A percentile compares a stretch with the other conserved stretches of the same genome.
Conservation (phyloP, 2,888 invertebrate genomes). For the Ypsolopha sequella region DNA sequence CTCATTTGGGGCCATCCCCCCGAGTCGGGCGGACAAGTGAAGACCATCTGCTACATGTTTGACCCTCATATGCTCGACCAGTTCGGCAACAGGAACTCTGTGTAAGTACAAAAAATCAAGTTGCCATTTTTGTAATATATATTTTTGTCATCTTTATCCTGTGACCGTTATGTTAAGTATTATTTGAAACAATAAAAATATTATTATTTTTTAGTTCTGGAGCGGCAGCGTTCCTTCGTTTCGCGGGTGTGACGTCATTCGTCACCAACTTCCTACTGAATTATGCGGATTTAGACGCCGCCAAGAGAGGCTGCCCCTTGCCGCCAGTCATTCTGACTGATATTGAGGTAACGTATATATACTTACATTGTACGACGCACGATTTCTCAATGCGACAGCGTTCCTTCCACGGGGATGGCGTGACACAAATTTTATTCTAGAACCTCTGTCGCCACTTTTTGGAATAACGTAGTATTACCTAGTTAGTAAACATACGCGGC, state of each 20-base stretch:
- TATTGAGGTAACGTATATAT: constrained; percentile 47
- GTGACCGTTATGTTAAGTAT: too few species aligned
- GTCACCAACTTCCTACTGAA: constrained; percentile 49
- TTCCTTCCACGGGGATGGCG: too few species aligned
- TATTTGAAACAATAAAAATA: too few species aligned
- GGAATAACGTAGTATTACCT: too few species aligned
- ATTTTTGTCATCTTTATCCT: too few species aligned
- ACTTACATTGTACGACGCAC: too few species aligned
- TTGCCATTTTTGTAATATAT: too few species aligned
- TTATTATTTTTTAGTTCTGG: constrained; percentile 24
- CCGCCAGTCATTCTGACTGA: constrained; percentile 39
- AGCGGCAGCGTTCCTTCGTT: constrained; percentile 47
- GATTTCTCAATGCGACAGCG: too few species aligned
- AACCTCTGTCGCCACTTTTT: too few species aligned
- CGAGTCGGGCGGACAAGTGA: constrained; percentile 28
- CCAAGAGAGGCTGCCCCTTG: constrained; percentile 26
- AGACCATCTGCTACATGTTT: constrained; percentile 51
- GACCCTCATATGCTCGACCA: constrained; percentile 51
- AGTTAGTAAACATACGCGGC: too few species aligned
- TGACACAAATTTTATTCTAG: too few species aligned
- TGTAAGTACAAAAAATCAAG: too few species aligned
- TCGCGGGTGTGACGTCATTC: constrained; percentile 49
- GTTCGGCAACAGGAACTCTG: constrained; percentile 15
- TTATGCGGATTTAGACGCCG: constrained; percentile 39
- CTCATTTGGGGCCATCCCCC: constrained; percentile 55